Conservation (phyloP, 2,888 invertebrate species). For the Sceliomorpha sp. region DNA sequence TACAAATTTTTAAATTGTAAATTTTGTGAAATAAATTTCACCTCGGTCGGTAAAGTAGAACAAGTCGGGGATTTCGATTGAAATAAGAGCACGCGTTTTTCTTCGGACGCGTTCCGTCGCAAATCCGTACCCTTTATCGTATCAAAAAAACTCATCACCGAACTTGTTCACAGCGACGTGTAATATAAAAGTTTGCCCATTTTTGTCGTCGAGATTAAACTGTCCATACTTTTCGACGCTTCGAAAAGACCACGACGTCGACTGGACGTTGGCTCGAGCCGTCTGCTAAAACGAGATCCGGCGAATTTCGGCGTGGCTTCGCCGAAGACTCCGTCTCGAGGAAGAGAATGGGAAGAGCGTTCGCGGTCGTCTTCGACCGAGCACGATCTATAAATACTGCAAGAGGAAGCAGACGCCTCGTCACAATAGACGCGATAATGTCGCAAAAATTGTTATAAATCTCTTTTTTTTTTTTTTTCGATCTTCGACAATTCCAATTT, state of each 20-base stretch:
- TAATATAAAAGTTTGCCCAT: background rate
- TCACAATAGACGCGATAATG: constrained; percentile 32
- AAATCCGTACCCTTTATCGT: too few species aligned
- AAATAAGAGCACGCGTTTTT: too few species aligned
- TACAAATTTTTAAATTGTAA: too few species aligned
- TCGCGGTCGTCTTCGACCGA: constrained; percentile 32
- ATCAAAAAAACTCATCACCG: too few species aligned
- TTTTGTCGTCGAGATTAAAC: constrained; percentile 13
- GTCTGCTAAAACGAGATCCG: constrained; percentile 52
- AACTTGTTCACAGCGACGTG: too few species aligned
- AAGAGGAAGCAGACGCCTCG: constrained; percentile 36
- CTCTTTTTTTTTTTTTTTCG: too few species aligned
- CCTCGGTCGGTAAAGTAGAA: too few species aligned
- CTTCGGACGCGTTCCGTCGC: too few species aligned
- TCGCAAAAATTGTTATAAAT: constrained; percentile 16
- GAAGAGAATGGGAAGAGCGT: constrained; percentile 48
- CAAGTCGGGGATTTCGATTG: too few species aligned
- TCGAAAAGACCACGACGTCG: constrained; percentile 14
- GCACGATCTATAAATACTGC: constrained; percentile 48
- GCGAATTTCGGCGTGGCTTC: constrained; percentile 44
- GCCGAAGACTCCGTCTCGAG: constrained; percentile 38
- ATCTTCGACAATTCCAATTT: too few species aligned
- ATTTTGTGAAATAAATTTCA: too few species aligned
- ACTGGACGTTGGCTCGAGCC: constrained; percentile 34
- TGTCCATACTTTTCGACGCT: constrained; percentile 10